Base-by-base conservation (phyloP, 2,888 invertebrate species). In the Therioaphis trifolii region DNA sequence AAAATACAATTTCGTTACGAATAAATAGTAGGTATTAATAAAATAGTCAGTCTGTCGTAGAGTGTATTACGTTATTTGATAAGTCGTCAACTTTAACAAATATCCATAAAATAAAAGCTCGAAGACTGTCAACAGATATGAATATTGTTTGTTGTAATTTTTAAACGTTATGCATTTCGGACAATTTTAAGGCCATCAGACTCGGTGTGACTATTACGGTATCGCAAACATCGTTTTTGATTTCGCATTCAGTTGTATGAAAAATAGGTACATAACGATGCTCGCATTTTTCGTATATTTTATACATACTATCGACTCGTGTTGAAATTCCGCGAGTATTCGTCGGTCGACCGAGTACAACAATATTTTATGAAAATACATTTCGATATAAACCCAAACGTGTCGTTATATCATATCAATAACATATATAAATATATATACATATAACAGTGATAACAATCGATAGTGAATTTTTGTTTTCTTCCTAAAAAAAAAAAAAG, bases 1-100 rank as follows among this genome's bases (percentile, higher is more conserved):
- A 80, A 15, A 75, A 66, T 78, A 52, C 35, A 52, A 40, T 52
- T 78, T 24, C n/a, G n/a, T 58, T 55, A 79, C 24, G 27, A 79
- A 55, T 69, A 80, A 71, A 71, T n/a, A 35, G 7, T 7, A 35
- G 43, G 58, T 61, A 43, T 18, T 72, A 80, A 80, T 55, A 61
- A 80, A 80, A 80, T 72, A 80, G 71, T 80, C 80, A 80, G 80
- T 80, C 80, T 61, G 71, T 72, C 49, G 46, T 80, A 58, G 71
- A 61, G 78, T 52, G 52, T 79, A 79, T 80, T 61, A 72, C n/a
- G 61, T 71, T 61, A 80, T 61, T 80, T 58, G 80, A 72, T 61
- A 61, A 71, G 61, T 29, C 14, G 43, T 61, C 15, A 46, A 61
- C 80, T 35, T 61, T 46, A 46, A 71, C 80, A 29, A 72, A 46